Percentiles rank a stretch among this genome's conserved stretches.
These are phyloP conservation scores for Littorina saxatilis DNA, from an alignment of 1,140 invertebrate species.

Conservation along the genomic window DNA sequence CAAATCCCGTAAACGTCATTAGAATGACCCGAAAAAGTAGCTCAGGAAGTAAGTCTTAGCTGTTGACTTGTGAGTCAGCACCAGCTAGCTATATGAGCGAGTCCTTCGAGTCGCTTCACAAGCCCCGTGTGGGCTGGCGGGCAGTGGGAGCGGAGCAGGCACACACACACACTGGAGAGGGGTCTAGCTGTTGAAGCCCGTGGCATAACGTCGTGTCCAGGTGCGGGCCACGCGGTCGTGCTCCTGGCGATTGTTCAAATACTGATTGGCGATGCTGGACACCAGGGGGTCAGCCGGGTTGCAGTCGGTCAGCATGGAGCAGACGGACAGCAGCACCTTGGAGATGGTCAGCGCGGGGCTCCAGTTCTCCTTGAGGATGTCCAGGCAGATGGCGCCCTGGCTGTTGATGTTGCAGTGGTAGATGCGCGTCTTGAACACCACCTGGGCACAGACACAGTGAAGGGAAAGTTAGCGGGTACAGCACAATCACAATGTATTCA, in stretches of 20 bases:
- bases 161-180: neutral
- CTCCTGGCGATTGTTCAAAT: constrained; percentile 96
- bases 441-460: constrained; percentile 78
- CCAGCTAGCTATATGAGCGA: no score
- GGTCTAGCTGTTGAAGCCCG: constrained; percentile 78
- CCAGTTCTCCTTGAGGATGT: constrained; percentile 76
- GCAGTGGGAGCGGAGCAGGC: neutral
- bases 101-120: no score
- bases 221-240: constrained; percentile 97
- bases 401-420: constrained; percentile 77
- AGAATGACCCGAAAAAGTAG: no score
- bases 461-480: neutral
- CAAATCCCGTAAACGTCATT: no score
- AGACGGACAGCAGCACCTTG: constrained; percentile 80
- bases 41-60: no score
- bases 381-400: constrained; percentile 75
- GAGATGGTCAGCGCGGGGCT: constrained; percentile 74
- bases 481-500: no score
- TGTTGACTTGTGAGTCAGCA: no score
- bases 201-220: constrained; percentile 98
- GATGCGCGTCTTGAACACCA: constrained; percentile 88
- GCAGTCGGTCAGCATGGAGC: constrained; percentile 88
- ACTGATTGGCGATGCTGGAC: constrained; percentile 98
- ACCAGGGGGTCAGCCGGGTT: constrained; percentile 94
- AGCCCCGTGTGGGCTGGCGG: no score